Evolutionary conservation across 2,797 vertebrate genomes (phyloP), one percentile per base, ranked within the genome.

Genomic region (Pempheris klunzingeri): DNA sequence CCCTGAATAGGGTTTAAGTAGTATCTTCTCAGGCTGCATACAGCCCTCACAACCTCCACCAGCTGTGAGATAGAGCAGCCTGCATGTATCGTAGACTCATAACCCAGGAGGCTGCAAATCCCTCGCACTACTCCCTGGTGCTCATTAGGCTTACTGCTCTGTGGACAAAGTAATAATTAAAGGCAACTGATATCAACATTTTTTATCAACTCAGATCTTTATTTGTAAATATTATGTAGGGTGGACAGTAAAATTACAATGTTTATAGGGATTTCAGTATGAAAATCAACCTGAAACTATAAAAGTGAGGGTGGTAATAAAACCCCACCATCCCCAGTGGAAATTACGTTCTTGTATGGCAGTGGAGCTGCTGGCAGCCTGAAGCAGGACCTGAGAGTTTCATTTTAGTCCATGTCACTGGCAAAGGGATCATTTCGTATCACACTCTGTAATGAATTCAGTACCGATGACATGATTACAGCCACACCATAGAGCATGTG

Each of bases 291-390:
- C 41, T 20, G n/a, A 61, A 52, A 41, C 12, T 20, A 11, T 34
- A 41, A 39, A 53, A 62, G 28, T 41, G 36, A 53, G 26, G 36
- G n/a, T 26, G 26, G 26, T 32, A 67, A 47, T 30, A 28, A 26
- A 22, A 41, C 43, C 39, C 46, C 39, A 26, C 30, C 30, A 14
- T 24, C 62, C 49, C 24, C 24, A 28, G 63, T 65, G 58, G 50
- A 71, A 78, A 78, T 72, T 53, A 63, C 66, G 38, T 53, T 38
- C 32, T 73, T 46, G 63, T 65, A 70, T 80, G 79, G 68, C 77
- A 82, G 62, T 22, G 44, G 41, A 65, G 65, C 32, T 58, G 62
- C 74, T 81, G 73, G 74, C 73, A 71, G 58, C 50, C 46, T 63
- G 54, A 63, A 72, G 80, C 71, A 64, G 22, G 49, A 18, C 17